Evolutionary conservation across 2,113 vertebrate genomes (phyloP).

Genomic region (Microcebus murinus): DNA sequence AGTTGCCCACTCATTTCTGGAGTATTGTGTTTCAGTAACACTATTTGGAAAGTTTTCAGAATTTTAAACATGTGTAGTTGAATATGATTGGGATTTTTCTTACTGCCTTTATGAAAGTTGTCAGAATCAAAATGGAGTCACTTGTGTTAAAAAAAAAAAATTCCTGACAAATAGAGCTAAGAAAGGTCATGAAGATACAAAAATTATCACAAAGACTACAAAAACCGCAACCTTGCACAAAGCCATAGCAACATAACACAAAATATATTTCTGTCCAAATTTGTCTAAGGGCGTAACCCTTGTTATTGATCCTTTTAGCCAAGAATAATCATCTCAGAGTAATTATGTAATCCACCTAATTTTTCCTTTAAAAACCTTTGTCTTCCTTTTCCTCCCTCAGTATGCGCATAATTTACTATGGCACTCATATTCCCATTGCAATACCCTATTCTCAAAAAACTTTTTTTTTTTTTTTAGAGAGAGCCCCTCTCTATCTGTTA

Average conservation of each 20-base stretch:
- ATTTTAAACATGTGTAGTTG: background rate
- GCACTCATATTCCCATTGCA: background rate
- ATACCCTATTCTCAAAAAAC: background rate
- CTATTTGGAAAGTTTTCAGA: slow-evolving; percentile 18
- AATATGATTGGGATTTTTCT: background rate
- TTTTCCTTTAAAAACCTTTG: background rate
- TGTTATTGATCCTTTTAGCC: background rate
- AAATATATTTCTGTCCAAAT: background rate
- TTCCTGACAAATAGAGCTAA: background rate
- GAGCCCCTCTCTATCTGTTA: background rate
- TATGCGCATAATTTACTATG: background rate
- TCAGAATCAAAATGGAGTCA: background rate
- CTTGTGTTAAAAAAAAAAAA: background rate
- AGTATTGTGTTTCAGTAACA: slow-evolving; percentile 10
- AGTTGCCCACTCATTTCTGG: background rate
- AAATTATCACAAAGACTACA: background rate
- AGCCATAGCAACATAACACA: background rate
- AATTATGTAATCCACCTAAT: background rate
- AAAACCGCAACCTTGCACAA: background rate
- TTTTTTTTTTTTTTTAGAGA: background rate
- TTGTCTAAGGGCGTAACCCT: background rate
- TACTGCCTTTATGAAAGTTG: background rate
- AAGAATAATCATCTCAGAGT: background rate
- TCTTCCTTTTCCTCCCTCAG: background rate
- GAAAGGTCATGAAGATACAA: background rate